These are phyloP conservation scores for Malacosoma neustria DNA, from an alignment of 2,888 invertebrate genomes.

Conservation along the genomic window DNA sequence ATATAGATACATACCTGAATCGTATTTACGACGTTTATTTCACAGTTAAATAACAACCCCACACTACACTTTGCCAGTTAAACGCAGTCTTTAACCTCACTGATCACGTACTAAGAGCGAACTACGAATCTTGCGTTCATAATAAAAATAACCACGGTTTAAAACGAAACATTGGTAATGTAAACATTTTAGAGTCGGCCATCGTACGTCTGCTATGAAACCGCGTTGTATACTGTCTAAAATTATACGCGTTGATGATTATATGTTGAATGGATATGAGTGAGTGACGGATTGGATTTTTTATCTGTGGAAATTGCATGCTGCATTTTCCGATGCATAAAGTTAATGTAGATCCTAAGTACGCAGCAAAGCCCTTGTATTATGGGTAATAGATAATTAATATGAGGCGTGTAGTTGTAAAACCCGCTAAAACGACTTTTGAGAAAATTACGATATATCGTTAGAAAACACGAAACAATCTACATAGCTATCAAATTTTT, in stretches of 20 bases:
- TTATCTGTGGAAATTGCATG: background rate
- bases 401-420: no score
- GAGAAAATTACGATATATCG: no score
- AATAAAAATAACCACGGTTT: slow-evolving; percentile 49
- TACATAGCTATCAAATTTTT: no score
- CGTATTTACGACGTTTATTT: background rate
- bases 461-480: no score
- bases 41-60: background rate
- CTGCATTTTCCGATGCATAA: no score
- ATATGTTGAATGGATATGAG: slow-evolving; percentile 9
- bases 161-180: slow-evolving; percentile 36
- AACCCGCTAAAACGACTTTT: no score
- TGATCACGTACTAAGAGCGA: background rate
- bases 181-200: slow-evolving; percentile 30
- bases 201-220: slow-evolving; percentile 49
- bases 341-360: no score
- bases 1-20: background rate
- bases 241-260: slow-evolving; percentile 48
- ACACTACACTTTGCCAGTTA: background rate
- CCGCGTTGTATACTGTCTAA: slow-evolving; percentile 68
- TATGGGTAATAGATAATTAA: no score
- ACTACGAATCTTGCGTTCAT: slow-evolving; percentile 31
- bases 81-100: background rate
- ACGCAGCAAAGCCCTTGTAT: no score
- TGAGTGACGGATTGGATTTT: background rate